A percentile compares a stretch with the other conserved stretches of the same genome.
These are phyloP conservation scores for Pemphredon lugubris DNA, from an alignment of 2,888 invertebrate species.

Conservation along the genomic window DNA sequence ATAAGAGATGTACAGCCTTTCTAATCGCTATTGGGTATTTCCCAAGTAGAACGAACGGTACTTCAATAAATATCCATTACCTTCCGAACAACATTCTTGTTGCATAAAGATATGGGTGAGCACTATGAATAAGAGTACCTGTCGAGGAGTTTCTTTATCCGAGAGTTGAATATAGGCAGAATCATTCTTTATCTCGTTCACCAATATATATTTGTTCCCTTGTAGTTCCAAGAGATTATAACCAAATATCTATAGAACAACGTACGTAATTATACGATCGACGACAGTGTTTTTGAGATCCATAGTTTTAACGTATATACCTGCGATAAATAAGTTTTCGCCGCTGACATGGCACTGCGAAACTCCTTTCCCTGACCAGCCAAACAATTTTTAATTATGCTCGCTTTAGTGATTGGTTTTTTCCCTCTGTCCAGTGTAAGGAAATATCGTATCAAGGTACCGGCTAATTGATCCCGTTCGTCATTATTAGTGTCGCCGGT, in stretches of 20 bases:
- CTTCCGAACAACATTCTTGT: conserved; percentile 82
- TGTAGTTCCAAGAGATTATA: conserved; percentile 81
- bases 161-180: conserved; percentile 56
- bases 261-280: background rate
- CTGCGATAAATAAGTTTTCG: conserved; percentile 53
- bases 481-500: background rate
- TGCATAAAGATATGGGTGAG: conserved; percentile 83
- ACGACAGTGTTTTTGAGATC: background rate
- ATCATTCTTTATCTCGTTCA: conserved; percentile 66
- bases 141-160: conserved; percentile 78
- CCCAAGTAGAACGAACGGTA: too few species aligned
- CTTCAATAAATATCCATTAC: too few species aligned
- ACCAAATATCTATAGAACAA: conserved; percentile 81
- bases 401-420: conserved; percentile 53
- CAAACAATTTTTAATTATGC: conserved; percentile 66
- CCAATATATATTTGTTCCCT: conserved; percentile 70
- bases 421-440: conserved; percentile 63
- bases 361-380: conserved; percentile 57
- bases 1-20: too few species aligned
- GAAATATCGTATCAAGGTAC: conserved; percentile 68
- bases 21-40: too few species aligned
- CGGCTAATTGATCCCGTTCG: conserved; percentile 61
- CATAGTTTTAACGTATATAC: conserved; percentile 59
- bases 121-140: conserved; percentile 81
- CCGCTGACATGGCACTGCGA: conserved; percentile 57